Evolutionary conservation across 2,113 vertebrate genomes (phyloP).

Genomic region (Orthonyx spaldingii): DNA sequence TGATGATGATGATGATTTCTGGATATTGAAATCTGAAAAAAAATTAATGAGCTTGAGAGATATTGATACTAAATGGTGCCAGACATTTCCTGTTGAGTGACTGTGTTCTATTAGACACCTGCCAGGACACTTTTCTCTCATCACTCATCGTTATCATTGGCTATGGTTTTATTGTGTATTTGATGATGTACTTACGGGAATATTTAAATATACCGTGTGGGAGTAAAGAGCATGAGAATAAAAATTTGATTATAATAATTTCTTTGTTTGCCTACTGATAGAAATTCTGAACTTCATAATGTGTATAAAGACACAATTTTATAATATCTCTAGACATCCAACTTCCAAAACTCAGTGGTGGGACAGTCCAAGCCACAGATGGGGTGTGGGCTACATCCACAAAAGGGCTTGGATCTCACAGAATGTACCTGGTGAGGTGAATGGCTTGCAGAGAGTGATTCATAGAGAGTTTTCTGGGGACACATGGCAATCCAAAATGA

Average conservation of each 20-base stretch:
- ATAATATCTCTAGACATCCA: neutral
- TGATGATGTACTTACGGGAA: neutral
- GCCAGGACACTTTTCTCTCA: neutral
- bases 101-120: neutral
- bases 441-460: neutral
- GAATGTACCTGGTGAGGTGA: neutral
- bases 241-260: neutral
- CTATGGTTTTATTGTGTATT: neutral
- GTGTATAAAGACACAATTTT: neutral
- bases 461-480: neutral
- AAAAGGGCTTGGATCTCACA: neutral
- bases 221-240: neutral
- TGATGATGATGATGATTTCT: neutral
- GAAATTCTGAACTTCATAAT: neutral
- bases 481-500: neutral
- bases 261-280: neutral
- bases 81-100: neutral
- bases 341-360: neutral
- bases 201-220: neutral
- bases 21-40: constrained; percentile 14
- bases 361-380: neutral
- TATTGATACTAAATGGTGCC: neutral
- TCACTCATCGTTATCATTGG: neutral
- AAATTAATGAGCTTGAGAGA: neutral
- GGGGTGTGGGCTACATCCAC: neutral